Evolutionary conservation across 2,797 vertebrate species (phyloP), one percentile per base, ranked within the genome.

Genomic region (Hafferia zeledoni): DNA sequence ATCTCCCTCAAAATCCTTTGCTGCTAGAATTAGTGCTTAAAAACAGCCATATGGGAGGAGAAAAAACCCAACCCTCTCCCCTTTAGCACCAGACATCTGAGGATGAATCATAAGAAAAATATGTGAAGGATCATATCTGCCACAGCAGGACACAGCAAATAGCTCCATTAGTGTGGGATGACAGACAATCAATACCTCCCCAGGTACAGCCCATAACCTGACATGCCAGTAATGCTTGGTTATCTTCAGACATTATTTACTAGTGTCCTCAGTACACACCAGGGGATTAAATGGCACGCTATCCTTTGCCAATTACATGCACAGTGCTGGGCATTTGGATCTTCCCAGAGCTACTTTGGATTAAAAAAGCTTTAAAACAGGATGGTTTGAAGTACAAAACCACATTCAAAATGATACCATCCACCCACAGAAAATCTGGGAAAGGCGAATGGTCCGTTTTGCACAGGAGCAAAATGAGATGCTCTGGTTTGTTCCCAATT

Each of bases 101-200:
- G 60, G 83, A 85, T 95, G 87, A 93, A 88, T 95, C 87, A 95
- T 47, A 52, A 79, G 60, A 75, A 44, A 49, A 96, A 86, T 49
- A 43, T 35, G 94, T 82, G 90, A 93, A 86, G 88, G 74, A 94
- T 94, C 24, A 19, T 88, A 90, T 96, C 89, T 94, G 60, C 63
- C 83, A 82, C 89, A 82, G 89, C 83, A 94, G 83, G 89, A 72
- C 2, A 3, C 87, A 94, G 77, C 44, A 94, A 92, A 94, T 7
- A 79, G 64, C 59, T 43, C 87, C 31, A 56, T 57, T 87, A 90
- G 65, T 19, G 63, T 33, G 39, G 55, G 31, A 87, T 88, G 87
- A 84, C 11, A 50, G 77, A 74, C 43, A 82, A 93, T 85, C 83
- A 87, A 69, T 67, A 92, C 64, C 67, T 93, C 70, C 76, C 81